Evolutionary conservation across 2,888 invertebrate species (phyloP).

Genomic region (Microctonus hyperodae): DNA sequence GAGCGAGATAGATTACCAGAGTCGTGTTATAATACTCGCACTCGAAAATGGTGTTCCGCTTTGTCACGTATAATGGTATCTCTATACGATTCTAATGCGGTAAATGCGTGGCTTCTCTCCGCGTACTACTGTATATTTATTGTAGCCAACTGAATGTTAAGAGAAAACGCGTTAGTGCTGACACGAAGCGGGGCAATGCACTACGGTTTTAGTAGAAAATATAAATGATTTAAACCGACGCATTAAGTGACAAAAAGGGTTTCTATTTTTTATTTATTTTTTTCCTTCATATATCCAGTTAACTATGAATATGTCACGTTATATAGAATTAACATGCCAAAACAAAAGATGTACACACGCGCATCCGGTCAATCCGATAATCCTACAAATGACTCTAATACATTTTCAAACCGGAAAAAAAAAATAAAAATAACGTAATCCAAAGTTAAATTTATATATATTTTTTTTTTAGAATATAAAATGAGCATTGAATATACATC

Average conservation of each 20-base stretch:
- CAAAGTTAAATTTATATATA: no score
- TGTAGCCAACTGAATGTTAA: conserved; percentile 1
- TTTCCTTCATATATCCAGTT: neutral
- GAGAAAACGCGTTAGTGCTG: neutral
- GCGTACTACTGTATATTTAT: neutral
- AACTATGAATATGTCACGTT: neutral
- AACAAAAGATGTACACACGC: neutral
- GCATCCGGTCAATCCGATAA: conserved; percentile 7
- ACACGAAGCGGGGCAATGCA: neutral
- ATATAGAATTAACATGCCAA: neutral
- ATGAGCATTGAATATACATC: no score
- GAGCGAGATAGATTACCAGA: conserved; percentile 19
- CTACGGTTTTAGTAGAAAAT: neutral
- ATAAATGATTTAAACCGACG: conserved; percentile 2
- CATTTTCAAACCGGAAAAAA: conserved; percentile 12
- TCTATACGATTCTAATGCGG: neutral
- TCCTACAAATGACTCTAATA: conserved; percentile 13
- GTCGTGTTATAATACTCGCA: neutral
- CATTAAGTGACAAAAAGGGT: neutral
- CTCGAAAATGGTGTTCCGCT: neutral
- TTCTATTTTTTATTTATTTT: neutral
- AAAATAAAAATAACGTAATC: neutral
- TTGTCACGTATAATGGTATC: neutral
- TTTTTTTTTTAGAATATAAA: no score
- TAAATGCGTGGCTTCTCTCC: neutral